Evolutionary conservation across 2,113 vertebrate genomes (phyloP).

Genomic region (Microtus oregoni): DNA sequence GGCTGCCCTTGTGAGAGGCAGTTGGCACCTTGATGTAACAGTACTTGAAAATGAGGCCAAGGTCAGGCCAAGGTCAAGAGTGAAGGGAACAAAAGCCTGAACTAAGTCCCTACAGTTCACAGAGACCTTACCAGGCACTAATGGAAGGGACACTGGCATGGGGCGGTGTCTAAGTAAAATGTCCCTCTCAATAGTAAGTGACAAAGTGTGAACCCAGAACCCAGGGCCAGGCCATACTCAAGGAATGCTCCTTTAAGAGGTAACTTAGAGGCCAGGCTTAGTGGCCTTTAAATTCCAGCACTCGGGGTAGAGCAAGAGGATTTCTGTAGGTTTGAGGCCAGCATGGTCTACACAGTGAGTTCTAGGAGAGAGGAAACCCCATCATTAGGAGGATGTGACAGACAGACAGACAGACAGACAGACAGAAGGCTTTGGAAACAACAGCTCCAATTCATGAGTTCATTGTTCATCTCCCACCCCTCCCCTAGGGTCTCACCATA

Average conservation of each 20-base stretch:
- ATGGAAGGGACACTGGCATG: rapidly evolving
- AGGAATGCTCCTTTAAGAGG: neutral
- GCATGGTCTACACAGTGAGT: neutral
- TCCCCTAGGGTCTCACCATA: neutral
- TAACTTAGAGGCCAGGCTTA: neutral
- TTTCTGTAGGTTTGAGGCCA: neutral
- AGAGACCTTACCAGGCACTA: neutral
- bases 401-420: too few species aligned
- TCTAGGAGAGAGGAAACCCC: neutral
- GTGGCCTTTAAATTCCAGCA: neutral
- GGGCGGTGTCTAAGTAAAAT: rapidly evolving
- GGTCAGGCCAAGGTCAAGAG: neutral
- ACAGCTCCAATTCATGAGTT: neutral
- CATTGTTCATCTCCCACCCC: neutral
- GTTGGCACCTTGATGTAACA: neutral
- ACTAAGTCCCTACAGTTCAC: neutral
- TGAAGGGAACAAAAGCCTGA: neutral
- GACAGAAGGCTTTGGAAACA: too few species aligned
- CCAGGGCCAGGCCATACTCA: neutral
- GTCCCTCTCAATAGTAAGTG: rapidly evolving
- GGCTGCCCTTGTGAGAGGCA: too few species aligned
- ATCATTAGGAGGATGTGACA: neutral
- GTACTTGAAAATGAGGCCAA: neutral
- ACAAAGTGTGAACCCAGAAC: too few species aligned
- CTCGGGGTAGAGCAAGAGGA: neutral